Evolutionary conservation across 2,797 vertebrate genomes (phyloP).

Genomic region (Onychomys torridus): DNA sequence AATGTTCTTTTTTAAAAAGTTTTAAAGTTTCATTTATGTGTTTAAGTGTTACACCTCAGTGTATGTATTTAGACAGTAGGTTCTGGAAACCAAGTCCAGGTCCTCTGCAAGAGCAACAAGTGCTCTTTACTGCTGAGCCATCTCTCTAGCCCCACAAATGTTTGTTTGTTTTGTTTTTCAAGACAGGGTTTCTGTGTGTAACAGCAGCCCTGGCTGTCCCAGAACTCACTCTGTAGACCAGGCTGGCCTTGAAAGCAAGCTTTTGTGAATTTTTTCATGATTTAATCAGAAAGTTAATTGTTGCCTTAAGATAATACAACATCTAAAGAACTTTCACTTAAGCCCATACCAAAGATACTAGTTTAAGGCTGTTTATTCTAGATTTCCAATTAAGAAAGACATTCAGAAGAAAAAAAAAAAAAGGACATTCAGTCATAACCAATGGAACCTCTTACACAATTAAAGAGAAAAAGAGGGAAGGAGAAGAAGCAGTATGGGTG

Average conservation of each 20-base stretch:
- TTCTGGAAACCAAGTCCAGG: not conserved
- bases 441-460: not conserved
- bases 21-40: not conserved
- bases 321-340: conserved; percentile 14
- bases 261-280: not conserved
- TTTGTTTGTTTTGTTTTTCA: not conserved
- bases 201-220: too few relatives aligned
- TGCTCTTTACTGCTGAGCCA: not conserved
- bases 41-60: not conserved
- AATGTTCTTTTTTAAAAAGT: not conserved
- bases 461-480: too few relatives aligned
- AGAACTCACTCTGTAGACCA: too few relatives aligned
- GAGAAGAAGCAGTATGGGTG: too few relatives aligned
- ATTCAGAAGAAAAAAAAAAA: too few relatives aligned
- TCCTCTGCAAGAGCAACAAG: not conserved
- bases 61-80: not conserved
- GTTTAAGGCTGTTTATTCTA: not conserved
- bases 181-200: too few relatives aligned
- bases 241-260: not conserved
- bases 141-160: not conserved
- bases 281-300: not conserved
- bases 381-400: not conserved
- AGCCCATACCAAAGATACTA: not conserved
- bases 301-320: not conserved
- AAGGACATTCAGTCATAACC: not conserved